Percentiles rank a stretch among this genome's conserved stretches.
Conservation (phyloP, 1,140 invertebrate genomes). For the Tetranychus cinnabarinus region DNA sequence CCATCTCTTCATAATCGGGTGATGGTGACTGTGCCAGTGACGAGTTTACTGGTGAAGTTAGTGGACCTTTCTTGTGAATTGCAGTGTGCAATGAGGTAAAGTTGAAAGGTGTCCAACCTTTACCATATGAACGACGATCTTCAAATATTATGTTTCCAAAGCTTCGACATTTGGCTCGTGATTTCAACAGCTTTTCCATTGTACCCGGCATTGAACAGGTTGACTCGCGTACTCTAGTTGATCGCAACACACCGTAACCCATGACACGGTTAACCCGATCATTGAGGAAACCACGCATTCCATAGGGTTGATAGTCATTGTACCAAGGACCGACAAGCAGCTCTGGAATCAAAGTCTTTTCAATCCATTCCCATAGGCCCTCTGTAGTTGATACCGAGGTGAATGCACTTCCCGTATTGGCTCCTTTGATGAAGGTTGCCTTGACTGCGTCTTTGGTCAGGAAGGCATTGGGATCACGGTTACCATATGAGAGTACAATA, state of each 20-base stretch:
- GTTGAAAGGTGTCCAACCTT: constrained; percentile 18
- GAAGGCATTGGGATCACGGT: constrained; percentile 22
- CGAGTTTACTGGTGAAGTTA: constrained; percentile 10
- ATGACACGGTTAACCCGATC: constrained; percentile 28
- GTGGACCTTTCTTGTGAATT: not conserved
- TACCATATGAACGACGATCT: constrained; percentile 15
- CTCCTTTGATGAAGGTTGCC: constrained; percentile 21
- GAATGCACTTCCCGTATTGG: constrained; percentile 3
- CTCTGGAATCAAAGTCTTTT: constrained; percentile 21
- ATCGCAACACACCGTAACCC: constrained; percentile 28
- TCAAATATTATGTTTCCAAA: constrained; percentile 15
- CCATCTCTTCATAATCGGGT: not conserved
- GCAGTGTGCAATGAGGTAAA: too few relatives aligned
- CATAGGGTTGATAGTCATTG: constrained; percentile 25
- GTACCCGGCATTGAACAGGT: constrained; percentile 10
- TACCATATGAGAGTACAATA: constrained; percentile 24
- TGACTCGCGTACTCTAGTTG: constrained; percentile 20
- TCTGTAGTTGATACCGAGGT: constrained; percentile 5
- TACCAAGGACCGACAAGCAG: constrained; percentile 26
- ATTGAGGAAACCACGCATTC: constrained; percentile 26
- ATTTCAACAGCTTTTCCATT: not conserved
- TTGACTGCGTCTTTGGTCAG: constrained; percentile 22
- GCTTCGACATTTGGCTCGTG: constrained; percentile 7
- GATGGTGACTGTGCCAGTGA: not conserved
- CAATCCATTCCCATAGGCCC: constrained; percentile 25